Percentiles rank a stretch among this genome's conserved stretches.
These are phyloP conservation scores for Asarcornis scutulata DNA, from an alignment of 2,113 vertebrate genomes.

Conservation along the genomic window DNA sequence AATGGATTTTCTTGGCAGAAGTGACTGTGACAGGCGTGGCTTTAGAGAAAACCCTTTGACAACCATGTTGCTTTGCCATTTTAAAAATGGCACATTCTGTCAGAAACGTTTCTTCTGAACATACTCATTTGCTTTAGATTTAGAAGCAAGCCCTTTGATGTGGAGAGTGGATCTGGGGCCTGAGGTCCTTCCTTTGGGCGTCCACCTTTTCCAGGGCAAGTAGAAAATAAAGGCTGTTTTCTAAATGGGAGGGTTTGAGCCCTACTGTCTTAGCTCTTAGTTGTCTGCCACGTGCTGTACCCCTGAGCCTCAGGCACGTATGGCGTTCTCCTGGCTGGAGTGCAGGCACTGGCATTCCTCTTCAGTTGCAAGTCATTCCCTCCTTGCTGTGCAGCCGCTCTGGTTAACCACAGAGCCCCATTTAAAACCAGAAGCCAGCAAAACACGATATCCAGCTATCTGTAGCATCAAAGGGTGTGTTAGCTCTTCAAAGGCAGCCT, in stretches of 20 bases:
- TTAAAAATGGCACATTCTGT: not conserved
- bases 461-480: not conserved
- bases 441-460: not conserved
- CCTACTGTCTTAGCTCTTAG: not conserved
- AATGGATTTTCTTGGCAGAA: conserved; percentile 5
- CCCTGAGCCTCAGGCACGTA: not conserved
- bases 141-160: not conserved
- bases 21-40: not conserved
- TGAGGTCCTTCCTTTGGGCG: not conserved
- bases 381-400: not conserved
- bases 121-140: not conserved
- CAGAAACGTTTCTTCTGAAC: not conserved
- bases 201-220: not conserved
- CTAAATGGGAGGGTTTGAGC: not conserved
- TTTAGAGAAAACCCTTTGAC: not conserved
- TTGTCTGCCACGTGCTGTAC: not conserved
- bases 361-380: not conserved
- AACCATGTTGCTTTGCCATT: fast-evolving
- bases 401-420: not conserved
- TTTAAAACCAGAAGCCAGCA: not conserved
- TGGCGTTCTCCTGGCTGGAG: not conserved
- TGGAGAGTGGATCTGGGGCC: not conserved
- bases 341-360: not conserved
- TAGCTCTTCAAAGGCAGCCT: not conserved
- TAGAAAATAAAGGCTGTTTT: not conserved